Base-by-base conservation (phyloP, 2,113 vertebrate genomes). In the Aplodontia rufa region DNA sequence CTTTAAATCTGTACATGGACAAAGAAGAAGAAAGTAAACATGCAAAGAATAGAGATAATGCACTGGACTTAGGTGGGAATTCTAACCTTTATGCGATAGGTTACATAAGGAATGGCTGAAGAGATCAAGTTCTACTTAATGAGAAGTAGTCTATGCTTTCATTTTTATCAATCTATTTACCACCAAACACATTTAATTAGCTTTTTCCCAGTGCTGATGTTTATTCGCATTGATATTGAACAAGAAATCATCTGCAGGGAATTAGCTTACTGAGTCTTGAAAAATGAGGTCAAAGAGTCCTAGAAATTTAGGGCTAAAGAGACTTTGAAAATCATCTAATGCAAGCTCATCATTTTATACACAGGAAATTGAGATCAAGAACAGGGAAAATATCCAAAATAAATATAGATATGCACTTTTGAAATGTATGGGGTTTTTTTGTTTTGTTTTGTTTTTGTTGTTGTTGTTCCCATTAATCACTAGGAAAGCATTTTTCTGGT, bases 281-380 rank as follows among this genome's bases (percentile, higher is more conserved):
- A 87, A 95, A 93, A 93, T 78, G 26, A 76, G 71, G 71, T 92
- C 72, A 90, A 37, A 47, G 66, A 93, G 82, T 86, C 42, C 64
- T 82, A 71, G 72, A 85, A 95, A 49, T 88, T 96, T 62, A 91
- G 51, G 9, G 11, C 24, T 88, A 26, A 49, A 97, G 58, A 74
- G 19, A 69, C 66, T 53, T 71, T 82, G 37, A 51, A 91, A 96
- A 85, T 72, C 6, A 55, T 81, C 8, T 78, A 64, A 72, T 68
- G 60, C 81, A 85, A 68, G 90, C 49, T 95, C 87, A 92, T 87
- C 82, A 68, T 90, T 97, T 97, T 87, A 80, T 22, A 86, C 20
- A 49, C 71, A 90, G 51, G 64, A 84, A 97, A 91, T 32, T 78
- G 71, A 97, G 81, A 28, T 78, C 40, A 87, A 60, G 47, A 86